These are phyloP conservation scores for Sinocyclocheilus rhinocerous DNA, from an alignment of 2,113 vertebrate genomes.

Conservation along the genomic window DNA sequence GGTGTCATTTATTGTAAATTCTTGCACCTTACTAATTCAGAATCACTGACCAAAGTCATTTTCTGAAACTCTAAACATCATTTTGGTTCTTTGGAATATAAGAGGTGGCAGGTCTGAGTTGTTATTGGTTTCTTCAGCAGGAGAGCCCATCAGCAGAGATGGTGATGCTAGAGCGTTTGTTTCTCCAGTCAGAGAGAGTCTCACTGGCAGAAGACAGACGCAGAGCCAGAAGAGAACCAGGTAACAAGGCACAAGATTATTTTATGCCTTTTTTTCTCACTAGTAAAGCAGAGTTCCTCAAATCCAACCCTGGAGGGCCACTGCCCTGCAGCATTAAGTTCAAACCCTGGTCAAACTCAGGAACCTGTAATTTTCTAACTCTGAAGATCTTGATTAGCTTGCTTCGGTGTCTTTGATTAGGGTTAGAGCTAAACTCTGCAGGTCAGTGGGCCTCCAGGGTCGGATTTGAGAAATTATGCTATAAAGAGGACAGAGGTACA, in stretches of 20 bases:
- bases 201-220: constrained; percentile 74
- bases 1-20: neutral
- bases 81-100: neutral
- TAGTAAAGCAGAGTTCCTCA: neutral
- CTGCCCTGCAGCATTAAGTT: neutral
- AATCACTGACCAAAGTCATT: neutral
- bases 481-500: neutral
- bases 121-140: constrained; percentile 68
- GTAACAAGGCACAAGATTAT: constrained; percentile 53
- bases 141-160: constrained; percentile 81
- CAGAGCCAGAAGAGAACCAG: constrained; percentile 74
- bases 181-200: constrained; percentile 79
- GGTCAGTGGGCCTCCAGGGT: neutral
- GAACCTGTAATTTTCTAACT: neutral
- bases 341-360: neutral
- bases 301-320: neutral
- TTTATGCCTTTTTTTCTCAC: constrained; percentile 21
- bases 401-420: neutral
- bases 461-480: neutral
- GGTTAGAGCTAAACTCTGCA: too few species aligned
- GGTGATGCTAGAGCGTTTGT: constrained; percentile 83
- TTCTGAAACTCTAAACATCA: neutral
- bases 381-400: neutral
- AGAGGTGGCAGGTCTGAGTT: too few species aligned
- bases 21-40: too few species aligned